Evolutionary conservation across 2,888 invertebrate species (phyloP), one percentile per base, ranked within the genome.

Genomic region (Acrocyrtus sp.): DNA sequence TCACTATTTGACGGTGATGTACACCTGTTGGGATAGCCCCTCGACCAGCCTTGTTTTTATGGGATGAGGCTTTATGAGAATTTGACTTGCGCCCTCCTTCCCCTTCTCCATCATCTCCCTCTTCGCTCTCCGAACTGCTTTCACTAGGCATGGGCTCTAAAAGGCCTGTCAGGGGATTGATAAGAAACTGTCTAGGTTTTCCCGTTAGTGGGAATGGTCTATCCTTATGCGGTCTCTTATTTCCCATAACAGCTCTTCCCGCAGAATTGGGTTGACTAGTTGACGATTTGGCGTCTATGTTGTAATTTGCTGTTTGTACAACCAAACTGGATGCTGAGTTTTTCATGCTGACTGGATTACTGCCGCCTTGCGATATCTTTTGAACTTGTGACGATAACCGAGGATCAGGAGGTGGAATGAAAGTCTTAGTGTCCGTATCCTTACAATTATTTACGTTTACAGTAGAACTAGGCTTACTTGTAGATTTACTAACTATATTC

Each of bases 101-200:
- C 8, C 43, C 58, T 15, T 24, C 56, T 19, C 41, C 24, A n/a
- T 65, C 65, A 66, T 78, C 79, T 75, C 87, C 87, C 79, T 90
- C 90, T 75, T 87, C 87, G 76, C 88, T 86, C 79, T 90, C 90
- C 0, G 89, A 89, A 76, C 87, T 88, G 74, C 89, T 89, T 57
- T 89, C 89, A 81, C 88, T 89, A 27, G 91, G 90, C 85, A 92
- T 91, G 2, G 91, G 90, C 82, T 95, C 95, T 82, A 95, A 87
- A 83, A 93, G 83, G 45, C 94, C 93, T 77, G 95, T 95, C 75
- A 95, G 87, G 0, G 95, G 95, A 86, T 95, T 96, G 81, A 95
- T 94, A 50, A 95, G 89, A 87, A 92, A 93, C 85, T 92, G 92
- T 82, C 90, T 88, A 84, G 88, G 89, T 82, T 90, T 90, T 72